Evolutionary conservation across 2,888 invertebrate species (phyloP).

Genomic region (Melanophora roralis): DNA sequence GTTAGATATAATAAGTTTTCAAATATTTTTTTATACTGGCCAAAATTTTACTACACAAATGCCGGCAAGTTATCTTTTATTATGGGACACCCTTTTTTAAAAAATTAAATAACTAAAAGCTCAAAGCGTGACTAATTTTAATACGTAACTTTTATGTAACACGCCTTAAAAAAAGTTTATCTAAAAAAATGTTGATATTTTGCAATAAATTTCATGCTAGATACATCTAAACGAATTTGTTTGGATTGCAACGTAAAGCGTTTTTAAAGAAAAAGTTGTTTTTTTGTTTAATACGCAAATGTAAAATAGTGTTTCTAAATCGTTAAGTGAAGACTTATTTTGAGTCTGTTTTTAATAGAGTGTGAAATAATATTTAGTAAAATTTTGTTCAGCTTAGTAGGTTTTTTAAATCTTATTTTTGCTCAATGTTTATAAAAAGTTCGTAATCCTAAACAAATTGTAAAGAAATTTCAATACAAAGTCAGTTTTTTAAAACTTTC

Average conservation of each 20-base stretch:
- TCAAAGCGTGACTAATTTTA: slow-evolving; percentile 49
- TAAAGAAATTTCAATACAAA: too few relatives aligned
- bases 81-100: neutral
- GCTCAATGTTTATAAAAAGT: too few relatives aligned
- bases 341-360: neutral
- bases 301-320: neutral
- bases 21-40: too few relatives aligned
- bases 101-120: too few relatives aligned
- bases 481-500: too few relatives aligned
- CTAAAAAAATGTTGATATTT: slow-evolving; percentile 44
- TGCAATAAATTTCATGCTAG: slow-evolving; percentile 24
- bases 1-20: too few relatives aligned
- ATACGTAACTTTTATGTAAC: slow-evolving; percentile 45
- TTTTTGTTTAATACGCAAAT: neutral
- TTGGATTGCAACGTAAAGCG: neutral
- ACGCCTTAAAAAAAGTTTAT: slow-evolving; percentile 57
- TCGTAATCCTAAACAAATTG: too few relatives aligned
- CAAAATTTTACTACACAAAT: too few relatives aligned
- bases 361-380: slow-evolving; percentile 38
- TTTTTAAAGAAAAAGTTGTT: neutral
- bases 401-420: neutral
- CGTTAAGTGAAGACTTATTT: neutral
- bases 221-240: neutral
- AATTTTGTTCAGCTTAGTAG: slow-evolving; percentile 14
- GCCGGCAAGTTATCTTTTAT: too few relatives aligned